Base-by-base conservation (phyloP, 2,797 vertebrate genomes). In the Silurus lanzhouensis region DNA sequence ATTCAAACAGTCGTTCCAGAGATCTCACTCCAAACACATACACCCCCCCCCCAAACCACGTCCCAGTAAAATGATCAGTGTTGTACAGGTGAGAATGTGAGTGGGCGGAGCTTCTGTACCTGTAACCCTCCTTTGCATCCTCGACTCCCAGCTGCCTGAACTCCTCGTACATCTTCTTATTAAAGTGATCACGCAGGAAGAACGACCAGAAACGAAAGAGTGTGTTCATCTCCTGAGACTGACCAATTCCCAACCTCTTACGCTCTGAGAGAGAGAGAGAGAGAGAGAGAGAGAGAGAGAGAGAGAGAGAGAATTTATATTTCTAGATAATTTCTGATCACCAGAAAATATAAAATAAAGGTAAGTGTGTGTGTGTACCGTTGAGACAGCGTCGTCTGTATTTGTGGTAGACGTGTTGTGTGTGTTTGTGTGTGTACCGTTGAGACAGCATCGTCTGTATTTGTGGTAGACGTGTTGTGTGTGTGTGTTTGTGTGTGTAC, bases 131-230 rank as follows among this genome's bases (percentile, higher is more conserved):
- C 90, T 96, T 98, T n/a, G 97, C 97, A 0, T 99, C 98, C 93
- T 99, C 98, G 31, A 99, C 96, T 88, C 97, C 96, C 90, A 99
- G 95, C 89, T 99, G 98, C 77, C 96, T 95, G 93, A 99, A 99
- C 89, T 99, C 98, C 90, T 99, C 98, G 1, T 99, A 99, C 98
- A 99, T 99, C 92, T 99, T 99, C 91, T 97, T 97, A 93, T 99
- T 99, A 94, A 99, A 99, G 92, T 99, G 98, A 94, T 99, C 98
- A 84, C 98, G 95, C 88, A 99, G 94, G 94, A 99, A 99, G 92
- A 99, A 99, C 3, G 98, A 99, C 98, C 98, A 99, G 94, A 99
- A 99, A 81, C 98, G 97, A 94, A 99, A 99, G 13, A 99, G 96
- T 0, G 98, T 99, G 94, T 99, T 99, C 98, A 99, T 99, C 93